Base-by-base conservation (phyloP, 2,113 vertebrate species). In the Theristicus caerulescens region DNA sequence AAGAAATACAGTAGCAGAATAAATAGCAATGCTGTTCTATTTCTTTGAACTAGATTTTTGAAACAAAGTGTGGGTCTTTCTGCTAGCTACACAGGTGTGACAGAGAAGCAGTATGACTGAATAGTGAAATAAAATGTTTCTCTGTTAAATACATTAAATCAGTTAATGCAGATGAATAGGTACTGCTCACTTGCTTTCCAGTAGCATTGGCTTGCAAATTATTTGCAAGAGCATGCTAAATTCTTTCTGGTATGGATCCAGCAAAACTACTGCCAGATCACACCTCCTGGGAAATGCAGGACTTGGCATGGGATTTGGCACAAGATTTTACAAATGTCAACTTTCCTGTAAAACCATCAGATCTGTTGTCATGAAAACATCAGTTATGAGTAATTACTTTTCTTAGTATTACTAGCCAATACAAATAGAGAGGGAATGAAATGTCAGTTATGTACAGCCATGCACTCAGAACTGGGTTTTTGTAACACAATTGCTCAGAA, bases 301-400 rank as follows among this genome's bases (percentile, higher is more conserved):
- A 88, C 91, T 95, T 95, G 89, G 79, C 91, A 86, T 34, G 67
- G 57, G 46, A 90, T 82, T 91, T 95, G 86, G 79, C 91, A 91
- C n/a, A 80, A 88, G 64, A 67, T 49, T 84, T 81, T 49, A 90
- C 34, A 57, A 94, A 67, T 79, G 92, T 72, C 80, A 91, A 31
- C 10, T 71, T 95, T 89, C 47, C 64, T 93, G 96, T 86, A 93
- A 93, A 92, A 95, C 59, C 51, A 85, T 44, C 66, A 86, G 10
- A n/a, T 62, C 61, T 87, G 72, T 88, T 87, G 73, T 86, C 93
- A 91, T 57, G 74, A 96, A 95, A 95, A 91, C 73, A 94, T 91
- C 78, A 87, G 51, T 94, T 94, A 70, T 83, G 87, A 95, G 59
- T 91, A 89, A 94, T 95, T 96, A 96, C 17, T 94, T 94, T 95